Conservation (phyloP, 2,113 vertebrate genomes). For the Onychorhynchus coronatus region DNA sequence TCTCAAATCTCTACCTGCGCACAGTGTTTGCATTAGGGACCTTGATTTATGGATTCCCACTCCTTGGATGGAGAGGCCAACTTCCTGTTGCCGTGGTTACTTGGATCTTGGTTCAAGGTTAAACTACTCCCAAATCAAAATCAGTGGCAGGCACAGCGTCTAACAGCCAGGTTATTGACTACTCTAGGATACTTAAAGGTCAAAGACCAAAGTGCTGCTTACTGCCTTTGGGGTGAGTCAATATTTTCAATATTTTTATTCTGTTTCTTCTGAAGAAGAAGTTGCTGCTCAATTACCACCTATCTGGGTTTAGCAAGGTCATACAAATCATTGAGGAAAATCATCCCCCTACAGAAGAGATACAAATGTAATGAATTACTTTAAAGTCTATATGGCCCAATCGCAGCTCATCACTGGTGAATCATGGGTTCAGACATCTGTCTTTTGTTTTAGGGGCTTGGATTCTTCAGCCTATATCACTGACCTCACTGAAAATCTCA, state of each 20-base stretch:
- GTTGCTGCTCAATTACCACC: conserved; percentile 72
- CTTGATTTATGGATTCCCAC: conserved; percentile 82
- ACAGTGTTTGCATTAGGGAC: conserved; percentile 82
- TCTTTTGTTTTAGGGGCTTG: neutral
- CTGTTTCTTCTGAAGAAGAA: conserved; percentile 70
- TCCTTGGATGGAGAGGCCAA: conserved; percentile 69
- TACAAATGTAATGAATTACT: conserved; percentile 38
- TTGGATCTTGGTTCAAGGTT: conserved; percentile 81
- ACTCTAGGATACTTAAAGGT: conserved; percentile 76
- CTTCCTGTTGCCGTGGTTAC: conserved; percentile 85
- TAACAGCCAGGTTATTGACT: conserved; percentile 77
- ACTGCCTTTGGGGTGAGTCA: conserved; percentile 75
- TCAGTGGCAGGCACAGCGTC: conserved; percentile 68
- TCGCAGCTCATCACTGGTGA: neutral
- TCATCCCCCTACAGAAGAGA: neutral
- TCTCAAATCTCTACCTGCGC: conserved; percentile 80
- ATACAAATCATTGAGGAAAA: conserved; percentile 59
- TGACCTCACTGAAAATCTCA: neutral
- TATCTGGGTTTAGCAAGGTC: conserved; percentile 70
- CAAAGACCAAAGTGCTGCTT: conserved; percentile 76
- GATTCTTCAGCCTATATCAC: neutral
- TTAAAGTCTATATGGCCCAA: conserved; percentile 6
- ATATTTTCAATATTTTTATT: conserved; percentile 82
- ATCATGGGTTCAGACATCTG: neutral
- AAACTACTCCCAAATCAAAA: conserved; percentile 80